Conservation (phyloP, 2,113 vertebrate genomes). For the Nymphicus hollandicus region DNA sequence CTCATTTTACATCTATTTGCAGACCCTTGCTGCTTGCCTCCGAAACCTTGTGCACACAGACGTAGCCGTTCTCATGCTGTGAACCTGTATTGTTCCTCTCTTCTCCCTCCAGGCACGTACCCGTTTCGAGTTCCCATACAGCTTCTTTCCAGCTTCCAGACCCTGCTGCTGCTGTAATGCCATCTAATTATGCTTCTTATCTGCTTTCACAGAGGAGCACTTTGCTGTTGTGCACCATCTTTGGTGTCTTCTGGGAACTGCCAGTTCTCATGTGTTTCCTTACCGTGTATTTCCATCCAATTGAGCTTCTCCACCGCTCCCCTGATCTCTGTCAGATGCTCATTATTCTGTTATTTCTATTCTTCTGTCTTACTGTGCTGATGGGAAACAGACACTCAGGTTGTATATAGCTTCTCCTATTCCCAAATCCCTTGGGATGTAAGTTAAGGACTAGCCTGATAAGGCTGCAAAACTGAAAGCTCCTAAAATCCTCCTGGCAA, state of each 20-base stretch:
- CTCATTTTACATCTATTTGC: not conserved
- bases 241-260: conserved; percentile 46
- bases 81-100: not conserved
- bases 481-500: not conserved
- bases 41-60: not conserved
- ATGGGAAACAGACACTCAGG: not conserved
- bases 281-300: not conserved
- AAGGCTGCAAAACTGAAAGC: not conserved
- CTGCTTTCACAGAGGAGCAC: conserved; percentile 15
- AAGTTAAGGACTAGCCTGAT: not conserved
- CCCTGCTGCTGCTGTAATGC: not conserved
- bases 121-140: not conserved
- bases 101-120: not conserved
- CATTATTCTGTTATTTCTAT: conserved; percentile 21
- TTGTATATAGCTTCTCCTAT: not conserved
- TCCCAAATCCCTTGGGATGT: not conserved
- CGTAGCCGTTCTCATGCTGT: not conserved
- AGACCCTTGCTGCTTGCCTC: not conserved
- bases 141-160: not conserved
- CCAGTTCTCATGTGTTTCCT: not conserved
- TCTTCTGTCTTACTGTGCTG: not conserved
- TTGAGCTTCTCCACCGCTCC: not conserved
- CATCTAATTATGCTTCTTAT: conserved; percentile 56
- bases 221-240: conserved; percentile 39
- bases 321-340: conserved; percentile 25